phyloP scores from a whole-genome alignment of 2,888 invertebrate genomes.

The Octodonta nipae region DNA sequence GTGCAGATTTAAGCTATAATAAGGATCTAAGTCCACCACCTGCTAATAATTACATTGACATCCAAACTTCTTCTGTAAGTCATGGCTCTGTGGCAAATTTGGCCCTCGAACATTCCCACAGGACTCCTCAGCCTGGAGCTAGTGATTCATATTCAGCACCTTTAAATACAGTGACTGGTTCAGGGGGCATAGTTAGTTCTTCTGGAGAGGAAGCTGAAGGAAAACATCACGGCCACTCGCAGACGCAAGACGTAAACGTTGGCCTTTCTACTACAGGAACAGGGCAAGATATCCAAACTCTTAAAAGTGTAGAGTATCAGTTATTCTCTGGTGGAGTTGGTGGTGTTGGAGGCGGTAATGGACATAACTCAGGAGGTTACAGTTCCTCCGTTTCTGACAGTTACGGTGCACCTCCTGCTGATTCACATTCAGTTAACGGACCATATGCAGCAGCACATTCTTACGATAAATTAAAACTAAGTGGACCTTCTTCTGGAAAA shows the following conservation, averaged over 20 bases:
- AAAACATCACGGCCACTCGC: slow-evolving; percentile 5
- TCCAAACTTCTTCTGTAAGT: slow-evolving; percentile 10
- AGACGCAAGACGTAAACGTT: neutral
- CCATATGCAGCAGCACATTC: slow-evolving; percentile 31
- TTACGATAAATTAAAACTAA: slow-evolving; percentile 31
- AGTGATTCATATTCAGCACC: slow-evolving; percentile 45
- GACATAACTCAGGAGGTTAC: no score
- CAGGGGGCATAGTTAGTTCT: slow-evolving; percentile 29
- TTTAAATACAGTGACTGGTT: slow-evolving; percentile 33
- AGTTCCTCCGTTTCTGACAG: slow-evolving; percentile 16
- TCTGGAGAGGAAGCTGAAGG: slow-evolving; percentile 27
- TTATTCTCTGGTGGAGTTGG: slow-evolving; percentile 22
- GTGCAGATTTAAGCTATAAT: slow-evolving; percentile 21
- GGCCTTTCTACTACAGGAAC: slow-evolving; percentile 5
- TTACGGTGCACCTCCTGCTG: slow-evolving; percentile 28
- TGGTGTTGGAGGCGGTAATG: no score
- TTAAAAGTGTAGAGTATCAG: slow-evolving; percentile 37
- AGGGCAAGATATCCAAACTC: slow-evolving; percentile 26
- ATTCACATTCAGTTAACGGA: slow-evolving; percentile 29
- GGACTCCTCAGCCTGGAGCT: slow-evolving; percentile 17
- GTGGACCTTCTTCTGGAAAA: slow-evolving; percentile 15
- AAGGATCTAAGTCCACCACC: slow-evolving; percentile 28
- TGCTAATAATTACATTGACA: slow-evolving; percentile 14
- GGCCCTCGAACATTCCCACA: slow-evolving; percentile 13
- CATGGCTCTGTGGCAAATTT: slow-evolving; percentile 8